Evolutionary conservation across 2,113 vertebrate genomes (phyloP).

Genomic region (Nettapus auritus): DNA sequence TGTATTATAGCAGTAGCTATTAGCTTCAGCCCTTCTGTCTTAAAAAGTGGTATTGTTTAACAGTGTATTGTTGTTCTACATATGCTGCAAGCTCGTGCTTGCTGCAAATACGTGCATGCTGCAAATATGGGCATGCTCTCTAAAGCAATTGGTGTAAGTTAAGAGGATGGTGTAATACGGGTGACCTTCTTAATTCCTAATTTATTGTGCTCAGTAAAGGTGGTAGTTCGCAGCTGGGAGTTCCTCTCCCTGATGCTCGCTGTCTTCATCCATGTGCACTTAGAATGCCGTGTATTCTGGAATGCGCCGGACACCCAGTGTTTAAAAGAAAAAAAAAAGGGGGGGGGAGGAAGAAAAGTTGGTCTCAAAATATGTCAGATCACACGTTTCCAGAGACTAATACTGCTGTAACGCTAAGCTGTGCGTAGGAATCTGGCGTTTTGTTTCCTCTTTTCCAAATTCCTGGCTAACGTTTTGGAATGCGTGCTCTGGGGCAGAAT

Average conservation of each 20-base stretch:
- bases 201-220: background rate
- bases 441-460: no score
- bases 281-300: fast-evolving
- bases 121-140: fast-evolving
- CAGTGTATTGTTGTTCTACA: background rate
- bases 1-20: background rate
- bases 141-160: background rate
- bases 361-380: no score
- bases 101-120: no score
- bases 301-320: fast-evolving
- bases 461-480: background rate
- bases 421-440: fast-evolving
- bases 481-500: background rate
- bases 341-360: no score
- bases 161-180: fast-evolving
- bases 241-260: background rate
- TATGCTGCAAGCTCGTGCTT: no score
- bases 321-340: no score
- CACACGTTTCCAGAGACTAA: fast-evolving
- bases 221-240: background rate
- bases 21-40: background rate
- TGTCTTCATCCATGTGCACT: background rate
- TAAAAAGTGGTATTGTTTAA: fast-evolving
- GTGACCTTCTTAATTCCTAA: background rate
- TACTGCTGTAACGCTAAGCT: fast-evolving